Conservation (phyloP, 2,888 invertebrate genomes). For the Unio pictorum region DNA sequence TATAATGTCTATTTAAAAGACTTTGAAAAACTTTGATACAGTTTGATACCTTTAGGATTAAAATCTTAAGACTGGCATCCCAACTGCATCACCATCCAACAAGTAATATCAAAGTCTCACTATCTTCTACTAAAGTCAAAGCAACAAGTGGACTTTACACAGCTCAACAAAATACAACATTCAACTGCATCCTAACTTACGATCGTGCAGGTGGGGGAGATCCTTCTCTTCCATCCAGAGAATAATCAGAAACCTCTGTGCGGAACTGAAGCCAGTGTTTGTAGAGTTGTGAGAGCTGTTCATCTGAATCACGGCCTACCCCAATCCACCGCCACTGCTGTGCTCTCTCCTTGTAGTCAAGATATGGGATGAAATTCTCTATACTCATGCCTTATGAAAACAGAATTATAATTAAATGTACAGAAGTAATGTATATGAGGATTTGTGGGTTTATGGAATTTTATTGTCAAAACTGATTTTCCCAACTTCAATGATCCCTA, state of each 20-base stretch:
- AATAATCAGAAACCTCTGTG: constrained; percentile 53
- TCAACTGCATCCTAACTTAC: constrained; percentile 45
- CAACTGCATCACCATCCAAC: too few relatives aligned
- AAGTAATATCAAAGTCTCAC: too few relatives aligned
- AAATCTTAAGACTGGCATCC: too few relatives aligned
- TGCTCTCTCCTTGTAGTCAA: constrained; percentile 83
- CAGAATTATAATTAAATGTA: not conserved
- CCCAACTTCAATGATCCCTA: not conserved
- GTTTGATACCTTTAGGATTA: too few relatives aligned
- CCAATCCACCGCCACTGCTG: constrained; percentile 91
- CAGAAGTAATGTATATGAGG: not conserved
- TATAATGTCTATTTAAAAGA: too few relatives aligned
- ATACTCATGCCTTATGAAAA: constrained; percentile 76
- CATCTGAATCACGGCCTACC: constrained; percentile 90
- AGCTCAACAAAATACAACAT: too few relatives aligned
- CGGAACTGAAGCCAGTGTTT: constrained; percentile 81
- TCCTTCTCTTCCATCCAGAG: constrained; percentile 60
- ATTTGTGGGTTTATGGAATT: not conserved
- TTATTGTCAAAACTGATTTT: not conserved
- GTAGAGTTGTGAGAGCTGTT: constrained; percentile 82
- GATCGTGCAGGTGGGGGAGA: constrained; percentile 70
- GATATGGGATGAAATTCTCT: constrained; percentile 89
- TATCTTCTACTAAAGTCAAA: too few relatives aligned
- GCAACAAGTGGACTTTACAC: too few relatives aligned
- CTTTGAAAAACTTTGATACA: too few relatives aligned